Percentiles rank a stretch among this genome's conserved stretches.
phyloP scores from a whole-genome alignment of 2,888 invertebrate species.

The Aethes cnicana region DNA sequence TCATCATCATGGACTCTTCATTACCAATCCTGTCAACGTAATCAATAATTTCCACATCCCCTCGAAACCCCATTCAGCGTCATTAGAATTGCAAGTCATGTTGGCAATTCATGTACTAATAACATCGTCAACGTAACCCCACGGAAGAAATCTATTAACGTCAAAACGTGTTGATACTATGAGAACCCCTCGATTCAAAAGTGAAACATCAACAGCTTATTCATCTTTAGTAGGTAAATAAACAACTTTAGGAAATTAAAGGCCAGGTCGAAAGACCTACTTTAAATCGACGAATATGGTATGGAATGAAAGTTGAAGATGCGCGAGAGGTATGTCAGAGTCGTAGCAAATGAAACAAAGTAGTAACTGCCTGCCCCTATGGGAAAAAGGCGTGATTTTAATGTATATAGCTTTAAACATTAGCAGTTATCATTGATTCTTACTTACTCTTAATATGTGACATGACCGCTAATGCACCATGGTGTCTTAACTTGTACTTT shows the following conservation, averaged over 20 bases:
- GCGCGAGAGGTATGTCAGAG: too few species aligned
- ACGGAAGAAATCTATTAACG: slow-evolving; percentile 75
- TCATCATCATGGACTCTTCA: not conserved
- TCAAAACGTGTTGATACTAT: slow-evolving; percentile 66
- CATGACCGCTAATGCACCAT: too few species aligned
- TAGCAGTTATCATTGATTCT: too few species aligned
- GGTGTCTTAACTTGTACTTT: too few species aligned
- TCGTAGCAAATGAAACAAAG: too few species aligned
- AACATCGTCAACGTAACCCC: slow-evolving; percentile 67
- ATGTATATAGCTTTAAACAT: too few species aligned
- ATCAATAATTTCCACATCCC: slow-evolving; percentile 23
- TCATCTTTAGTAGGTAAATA: not conserved
- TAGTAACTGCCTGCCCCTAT: too few species aligned
- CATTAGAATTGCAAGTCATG: slow-evolving; percentile 58
- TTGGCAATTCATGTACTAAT: slow-evolving; percentile 79
- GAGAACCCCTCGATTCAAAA: slow-evolving; percentile 47
- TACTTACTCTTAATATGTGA: too few species aligned
- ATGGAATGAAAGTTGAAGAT: too few species aligned
- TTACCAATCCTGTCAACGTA: slow-evolving; percentile 12
- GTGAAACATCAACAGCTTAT: slow-evolving; percentile 6
- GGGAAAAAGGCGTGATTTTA: too few species aligned
- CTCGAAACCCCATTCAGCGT: slow-evolving; percentile 36
- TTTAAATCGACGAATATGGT: not conserved
- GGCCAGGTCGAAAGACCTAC: not conserved
- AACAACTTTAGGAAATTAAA: not conserved